Evolutionary conservation across 2,888 invertebrate genomes (phyloP), one percentile per base, ranked within the genome.

Genomic region (Crocallis elinguaria): DNA sequence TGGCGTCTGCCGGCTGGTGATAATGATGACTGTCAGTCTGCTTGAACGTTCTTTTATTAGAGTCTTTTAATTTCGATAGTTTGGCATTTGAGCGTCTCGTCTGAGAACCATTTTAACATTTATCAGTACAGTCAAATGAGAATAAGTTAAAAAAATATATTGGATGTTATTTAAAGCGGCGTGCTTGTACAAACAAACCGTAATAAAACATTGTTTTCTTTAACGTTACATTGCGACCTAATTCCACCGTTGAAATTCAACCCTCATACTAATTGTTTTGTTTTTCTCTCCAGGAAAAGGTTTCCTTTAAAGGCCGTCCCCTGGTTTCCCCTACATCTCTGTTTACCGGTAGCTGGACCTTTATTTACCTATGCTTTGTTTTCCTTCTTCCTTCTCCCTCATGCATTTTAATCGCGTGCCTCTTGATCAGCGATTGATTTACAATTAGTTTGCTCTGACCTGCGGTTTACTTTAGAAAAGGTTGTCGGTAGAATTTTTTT

Each of bases 361-460:
- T 36, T 46, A 23, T 46, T 38, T 39, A 25, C 33, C 17, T 11
- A 12, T 14, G 0, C 19, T 16, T 21, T 30, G 3, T 14, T 21
- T 11, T 11, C 11, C n/a, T 21, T 8, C 27, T 3, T 7, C 6
- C 11, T 16, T 7, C 36, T 55, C 50, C 12, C 14, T 45, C 36
- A 35, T 38, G 49, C 23, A 54, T 63, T 58, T 59, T 53, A 57
- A 59, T 57, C 51, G 55, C 42, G 46, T 46, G 44, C 4, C 17
- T 27, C 36, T 50, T 13, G 41, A 48, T 17, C 32, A 42, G 19
- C 35, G 32, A 49, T 42, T 25, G 41, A 25, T 42, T 49, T 33
- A 35, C 37, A 36, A 49, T 49, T 14, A 27, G 13, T 48, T 46
- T 13, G 38, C 23, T 11, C n/a, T 9, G 23, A n/a, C 16, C 33